Conservation (phyloP, 92 coral and sea anemone genomes). For the Zoanthus sociatus region DNA sequence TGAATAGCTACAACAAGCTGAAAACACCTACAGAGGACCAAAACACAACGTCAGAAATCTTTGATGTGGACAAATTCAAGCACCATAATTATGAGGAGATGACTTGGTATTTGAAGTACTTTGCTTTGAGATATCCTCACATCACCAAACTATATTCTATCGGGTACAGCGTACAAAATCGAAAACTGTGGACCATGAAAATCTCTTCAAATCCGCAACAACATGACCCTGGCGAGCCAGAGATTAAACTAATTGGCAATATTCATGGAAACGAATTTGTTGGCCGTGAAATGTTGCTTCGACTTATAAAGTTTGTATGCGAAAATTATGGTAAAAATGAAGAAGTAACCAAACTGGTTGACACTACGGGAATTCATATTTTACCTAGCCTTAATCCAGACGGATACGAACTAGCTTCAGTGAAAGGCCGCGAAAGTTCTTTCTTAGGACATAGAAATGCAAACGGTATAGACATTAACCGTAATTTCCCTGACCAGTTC, state of each 20-base stretch:
- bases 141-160: slow-evolving; percentile 90
- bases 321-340: slow-evolving; percentile 79
- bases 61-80: slow-evolving; percentile 77
- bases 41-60: slow-evolving; percentile 53
- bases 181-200: slow-evolving; percentile 96
- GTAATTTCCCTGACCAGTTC: slow-evolving; percentile 98
- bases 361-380: slow-evolving; percentile 87
- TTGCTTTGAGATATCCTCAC: slow-evolving; percentile 80
- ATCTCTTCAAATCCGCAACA: slow-evolving; percentile 85
- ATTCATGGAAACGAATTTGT: slow-evolving; percentile 94
- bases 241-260: slow-evolving; percentile 85
- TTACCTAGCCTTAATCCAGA: slow-evolving; percentile 97
- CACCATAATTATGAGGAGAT: slow-evolving; percentile 92
- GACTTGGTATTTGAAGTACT: slow-evolving; percentile 96
- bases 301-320: slow-evolving; percentile 80
- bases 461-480: slow-evolving; percentile 88
- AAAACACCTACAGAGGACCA: neutral
- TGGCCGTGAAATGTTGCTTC: slow-evolving; percentile 87
- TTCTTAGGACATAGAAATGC: slow-evolving; percentile 89
- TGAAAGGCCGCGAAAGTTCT: slow-evolving; percentile 68
- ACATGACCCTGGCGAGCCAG: slow-evolving; percentile 97
- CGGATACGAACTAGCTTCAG: slow-evolving; percentile 93
- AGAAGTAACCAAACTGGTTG: slow-evolving; percentile 73
- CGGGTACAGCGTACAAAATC: slow-evolving; percentile 96
- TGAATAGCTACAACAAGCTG: neutral